Base-by-base conservation (phyloP, 2,888 invertebrate genomes). In the Drosophila emarginata region DNA sequence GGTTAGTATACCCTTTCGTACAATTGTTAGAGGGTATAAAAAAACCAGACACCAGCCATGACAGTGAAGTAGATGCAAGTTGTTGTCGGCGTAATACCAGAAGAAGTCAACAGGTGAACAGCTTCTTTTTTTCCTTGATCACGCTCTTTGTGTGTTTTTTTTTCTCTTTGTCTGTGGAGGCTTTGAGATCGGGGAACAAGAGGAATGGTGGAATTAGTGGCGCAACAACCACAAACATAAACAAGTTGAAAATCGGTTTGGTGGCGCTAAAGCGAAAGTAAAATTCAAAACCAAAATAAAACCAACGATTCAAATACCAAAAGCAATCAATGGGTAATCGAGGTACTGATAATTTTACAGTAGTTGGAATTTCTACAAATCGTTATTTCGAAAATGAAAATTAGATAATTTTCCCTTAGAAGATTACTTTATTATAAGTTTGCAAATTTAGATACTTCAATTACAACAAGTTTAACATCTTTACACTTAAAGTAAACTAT, bases 61-160 rank as follows among this genome's bases (percentile, higher is more conserved):
- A 84, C 84, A 87, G 69, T 73, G 73, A 73, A 67, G 67, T 50
- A 59, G 76, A 32, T n/a, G 50, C 53, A 50, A 32, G 23, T 32
- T n/a, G 11, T 23, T 54, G 66, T 67, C 74, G 75, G 85, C 83
- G 83, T 84, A 83, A 83, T 83, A 83, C 83, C 83, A 83, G 83
- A 83, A 87, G 83, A 84, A 72, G 76, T 81, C 83, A 83, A 81
- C 87, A 77, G 87, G 77, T 81, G 76, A 83, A 72, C 82, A 87
- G 72, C 83, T 86, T 78, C 21, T 51, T 36, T 67, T 50, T 23
- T 57, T 54, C 36, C 18, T 18, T 54, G 32, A 36, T 12, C 6
- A 18, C 18, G 12, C 9, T 18, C 51, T 36, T 64, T 36, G 21
- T 23, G 32, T 57, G 7, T 45, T 21, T 45, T 15, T 40, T 21